Base-by-base conservation (phyloP, 2,113 vertebrate species). In the Chelonoidis abingdonii region DNA sequence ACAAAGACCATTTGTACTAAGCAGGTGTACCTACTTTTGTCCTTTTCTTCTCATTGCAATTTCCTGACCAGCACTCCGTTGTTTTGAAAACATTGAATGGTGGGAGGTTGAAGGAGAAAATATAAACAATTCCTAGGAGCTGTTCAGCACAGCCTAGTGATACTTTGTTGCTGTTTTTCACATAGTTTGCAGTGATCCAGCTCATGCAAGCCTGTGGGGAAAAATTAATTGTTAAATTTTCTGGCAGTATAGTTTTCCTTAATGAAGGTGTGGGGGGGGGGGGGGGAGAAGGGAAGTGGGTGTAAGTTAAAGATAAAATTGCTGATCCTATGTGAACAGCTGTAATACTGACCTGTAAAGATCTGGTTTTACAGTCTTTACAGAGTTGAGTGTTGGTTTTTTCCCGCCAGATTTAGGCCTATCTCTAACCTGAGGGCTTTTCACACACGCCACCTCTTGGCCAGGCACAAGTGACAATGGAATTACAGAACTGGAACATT, bases 111-210 rank as follows among this genome's bases (percentile, higher is more conserved):
- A 90, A 86, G 53, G 69, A 27, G 17, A 83, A 41, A 69, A 31
- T 80, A 5, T 86, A 88, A 89, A 72, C 84, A 95, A 69, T 86
- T 83, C n/a, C 62, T 96, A 54, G 50, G 90, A 84, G 88, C 84
- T 89, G 72, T 92, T 97, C 83, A 53, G 85, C 16, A 38, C 27
- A 84, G 78, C 38, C 84, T 91, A 1, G 82, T 95, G 57, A 81
- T 94, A 72, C 83, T 75, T 38, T 92, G 57, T n/a, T 53, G 80
- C 52, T 56, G 27, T 92, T 94, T 97, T 80, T 92, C 69, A 21
- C 76, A 47, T 94, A 35, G 12, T 29, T 6, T 80, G 80, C 78
- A 90, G 89, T 90, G 47, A 59, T 49, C 83, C 0, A 1, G 72
- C 78, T 83, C 92, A 53, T 75, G 92, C 78, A 88, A 81, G 65